Percentiles rank a stretch among this genome's conserved stretches.
Evolutionary conservation across 2,113 vertebrate genomes (phyloP).

Genomic region (cattle (Bos taurus)): ARS-UCD2.0 NC_037352.1:4716001-4716500

Average conservation of each 20-base stretch:
- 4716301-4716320: background rate
- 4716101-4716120: too few relatives aligned
- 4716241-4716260: too few relatives aligned
- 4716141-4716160: background rate
- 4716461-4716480: background rate
- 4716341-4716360: background rate
- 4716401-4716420: background rate
- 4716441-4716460: rapidly evolving
- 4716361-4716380: background rate
- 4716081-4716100: background rate
- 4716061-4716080: background rate
- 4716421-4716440: background rate
- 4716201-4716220: background rate
- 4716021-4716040: background rate
- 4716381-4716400: background rate
- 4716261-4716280: background rate
- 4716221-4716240: background rate
- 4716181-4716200: background rate
- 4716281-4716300: background rate
- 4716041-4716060: background rate
- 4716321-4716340: background rate
- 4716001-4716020: background rate
- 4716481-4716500: background rate
- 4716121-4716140: background rate
- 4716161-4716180: background rate